Evolutionary conservation across 2,113 vertebrate genomes (phyloP).

Genomic region (Cepphus grylle): DNA sequence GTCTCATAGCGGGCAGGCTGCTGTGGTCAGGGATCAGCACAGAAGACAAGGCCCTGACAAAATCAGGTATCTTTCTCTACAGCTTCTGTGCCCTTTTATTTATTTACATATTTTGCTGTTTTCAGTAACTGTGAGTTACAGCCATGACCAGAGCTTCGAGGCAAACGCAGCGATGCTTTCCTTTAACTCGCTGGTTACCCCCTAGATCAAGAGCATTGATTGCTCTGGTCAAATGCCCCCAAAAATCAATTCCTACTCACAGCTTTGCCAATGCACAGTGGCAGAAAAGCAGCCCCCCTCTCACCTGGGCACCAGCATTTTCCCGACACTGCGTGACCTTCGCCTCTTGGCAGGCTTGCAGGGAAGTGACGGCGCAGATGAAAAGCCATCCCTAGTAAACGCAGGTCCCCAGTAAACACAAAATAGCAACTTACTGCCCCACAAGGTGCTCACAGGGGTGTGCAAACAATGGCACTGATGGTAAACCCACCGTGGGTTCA

Average conservation of each 20-base stretch:
- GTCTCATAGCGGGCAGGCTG: background rate
- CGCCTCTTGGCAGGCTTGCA: background rate
- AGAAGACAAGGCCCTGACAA: background rate
- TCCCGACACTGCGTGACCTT: rapidly evolving
- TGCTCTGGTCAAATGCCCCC: background rate
- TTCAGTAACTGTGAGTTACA: background rate
- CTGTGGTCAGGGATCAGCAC: background rate
- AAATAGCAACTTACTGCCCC: background rate
- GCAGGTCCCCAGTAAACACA: background rate
- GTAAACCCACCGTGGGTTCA: background rate
- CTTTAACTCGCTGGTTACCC: background rate
- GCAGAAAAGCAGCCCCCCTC: background rate
- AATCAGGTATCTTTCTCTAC: too few relatives aligned
- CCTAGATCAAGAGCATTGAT: background rate
- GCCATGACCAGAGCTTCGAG: background rate
- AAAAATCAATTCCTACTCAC: background rate
- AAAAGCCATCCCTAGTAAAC: background rate
- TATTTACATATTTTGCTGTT: background rate
- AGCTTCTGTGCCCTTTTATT: background rate
- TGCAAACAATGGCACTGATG: background rate
- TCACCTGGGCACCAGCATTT: background rate
- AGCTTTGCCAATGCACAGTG: background rate
- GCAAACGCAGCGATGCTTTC: rapidly evolving
- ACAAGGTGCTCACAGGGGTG: background rate
- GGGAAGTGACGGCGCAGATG: rapidly evolving